Percentiles rank a stretch among this genome's conserved stretches.
phyloP scores from a whole-genome alignment of 1,140 invertebrate genomes.

The Euwallacea fornicatus region DNA sequence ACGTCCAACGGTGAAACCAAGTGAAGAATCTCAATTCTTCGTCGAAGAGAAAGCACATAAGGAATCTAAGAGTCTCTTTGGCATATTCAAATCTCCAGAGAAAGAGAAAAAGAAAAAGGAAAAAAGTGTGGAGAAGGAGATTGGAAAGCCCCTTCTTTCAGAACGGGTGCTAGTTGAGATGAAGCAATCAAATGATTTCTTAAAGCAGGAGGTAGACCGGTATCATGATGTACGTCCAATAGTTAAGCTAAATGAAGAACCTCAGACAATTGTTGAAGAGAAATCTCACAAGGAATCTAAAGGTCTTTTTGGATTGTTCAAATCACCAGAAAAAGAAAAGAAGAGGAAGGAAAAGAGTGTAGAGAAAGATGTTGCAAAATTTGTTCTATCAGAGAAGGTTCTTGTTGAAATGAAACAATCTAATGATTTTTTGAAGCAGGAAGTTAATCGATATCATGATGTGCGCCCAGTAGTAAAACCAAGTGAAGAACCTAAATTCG shows the following conservation, averaged over 20 bases:
- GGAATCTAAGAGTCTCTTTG: constrained; percentile 19
- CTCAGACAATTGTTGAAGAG: constrained; percentile 1
- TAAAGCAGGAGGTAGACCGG: constrained; percentile 39
- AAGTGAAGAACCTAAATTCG: not conserved
- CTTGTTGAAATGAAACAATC: constrained; percentile 30
- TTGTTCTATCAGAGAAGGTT: constrained; percentile 36
- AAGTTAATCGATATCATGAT: constrained; percentile 42
- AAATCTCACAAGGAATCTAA: constrained; percentile 28
- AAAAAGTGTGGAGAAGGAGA: constrained; percentile 25
- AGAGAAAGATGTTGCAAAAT: constrained; percentile 10
- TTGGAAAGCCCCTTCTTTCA: constrained; percentile 21
- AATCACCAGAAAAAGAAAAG: constrained; percentile 29
- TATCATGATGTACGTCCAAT: constrained; percentile 41
- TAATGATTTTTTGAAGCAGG: constrained; percentile 33
- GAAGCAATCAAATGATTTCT: constrained; percentile 36
- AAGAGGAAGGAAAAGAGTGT: constrained; percentile 24
- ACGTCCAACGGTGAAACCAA: constrained; percentile 1
- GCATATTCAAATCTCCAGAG: constrained; percentile 14
- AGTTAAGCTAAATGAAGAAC: not conserved
- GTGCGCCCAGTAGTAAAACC: constrained; percentile 5
- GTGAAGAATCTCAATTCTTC: not conserved
- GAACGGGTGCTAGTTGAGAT: constrained; percentile 38
- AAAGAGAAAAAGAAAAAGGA: constrained; percentile 30
- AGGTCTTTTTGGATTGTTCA: constrained; percentile 32
- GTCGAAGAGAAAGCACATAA: constrained; percentile 13